phyloP scores from a whole-genome alignment of 1,140 invertebrate species.

The Tetraneura akinire region DNA sequence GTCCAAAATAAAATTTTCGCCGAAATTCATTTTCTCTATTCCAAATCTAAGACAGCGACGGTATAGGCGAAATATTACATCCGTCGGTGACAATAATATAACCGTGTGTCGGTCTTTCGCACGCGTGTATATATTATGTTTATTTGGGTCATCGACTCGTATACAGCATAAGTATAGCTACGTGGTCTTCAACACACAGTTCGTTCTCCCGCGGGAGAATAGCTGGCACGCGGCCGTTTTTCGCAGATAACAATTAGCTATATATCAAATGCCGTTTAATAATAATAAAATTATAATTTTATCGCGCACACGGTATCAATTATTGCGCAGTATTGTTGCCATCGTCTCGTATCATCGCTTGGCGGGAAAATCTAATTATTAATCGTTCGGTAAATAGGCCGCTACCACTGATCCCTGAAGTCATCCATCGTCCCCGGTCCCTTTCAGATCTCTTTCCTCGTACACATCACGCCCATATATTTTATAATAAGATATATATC shows the following conservation, averaged over 20 bases:
- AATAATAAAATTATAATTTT: neutral
- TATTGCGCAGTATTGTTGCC: conserved; percentile 8
- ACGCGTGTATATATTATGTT: neutral
- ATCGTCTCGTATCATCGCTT: neutral
- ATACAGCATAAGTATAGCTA: neutral
- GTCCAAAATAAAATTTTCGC: neutral
- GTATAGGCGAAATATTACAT: too few species aligned
- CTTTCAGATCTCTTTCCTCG: neutral
- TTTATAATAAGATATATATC: too few species aligned
- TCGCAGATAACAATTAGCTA: conserved; percentile 28
- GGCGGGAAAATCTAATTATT: neutral
- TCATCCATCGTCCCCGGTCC: neutral
- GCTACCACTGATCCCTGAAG: neutral
- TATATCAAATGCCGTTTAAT: neutral
- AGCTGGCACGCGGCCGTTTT: conserved; percentile 37
- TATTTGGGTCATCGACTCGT: conserved; percentile 47
- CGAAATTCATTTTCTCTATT: neutral
- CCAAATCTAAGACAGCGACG: too few species aligned
- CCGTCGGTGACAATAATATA: neutral
- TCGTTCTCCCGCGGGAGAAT: neutral
- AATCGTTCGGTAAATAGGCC: conserved; percentile 31
- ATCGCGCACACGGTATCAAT: neutral
- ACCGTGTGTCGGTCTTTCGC: neutral
- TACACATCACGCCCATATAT: too few species aligned
- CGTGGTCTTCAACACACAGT: neutral